Base-by-base conservation (phyloP, 1,140 invertebrate species). In the Euwallacea similis region DNA sequence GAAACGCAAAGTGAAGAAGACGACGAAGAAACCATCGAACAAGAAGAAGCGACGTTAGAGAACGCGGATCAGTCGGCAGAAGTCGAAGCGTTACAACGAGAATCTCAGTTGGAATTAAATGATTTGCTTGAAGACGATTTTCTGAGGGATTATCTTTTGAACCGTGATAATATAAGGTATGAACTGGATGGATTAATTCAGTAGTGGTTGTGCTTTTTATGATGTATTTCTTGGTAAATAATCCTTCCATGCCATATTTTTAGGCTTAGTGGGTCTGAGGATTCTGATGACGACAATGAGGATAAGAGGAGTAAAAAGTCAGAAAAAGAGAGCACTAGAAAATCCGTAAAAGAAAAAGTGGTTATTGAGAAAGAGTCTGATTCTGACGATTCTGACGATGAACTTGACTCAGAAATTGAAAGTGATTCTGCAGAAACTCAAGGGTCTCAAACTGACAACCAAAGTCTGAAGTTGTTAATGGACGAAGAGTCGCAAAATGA, bases 21-120 rank as follows among this genome's bases (percentile, higher is more conserved):
- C 83, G 96, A 98, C 84, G 95, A 98, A 83, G 94, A 96, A 84
- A 98, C 95, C 7, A 98, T 98, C 79, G 93, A 92, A n/a, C 92
- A 91, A 81, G 95, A 97, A 81, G 90, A 92, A 79, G 89, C 91
- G 76, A 87, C 88, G 63, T 80, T 81, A 56, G 78, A 76, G 63
- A 86, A 84, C 53, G 84, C 81, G 33, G 86, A 87, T 75, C 87
- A 92, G 74, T 86, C 88, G 71, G 89, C 91, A 76, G 97, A 99
- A 85, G 85, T 98, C 1, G 93, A 92, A 77, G 87, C 92, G 43
- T 84, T 99, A 66, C 90, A 93, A 76, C 90, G 91, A 81, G 96
- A 98, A 84, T 95, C 94, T 72, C 89, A 94, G 81, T 87, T 97
- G 81, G 93, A 95, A 54, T 86, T 98, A 70, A 95, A 97, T 83